Conservation (phyloP, 2,113 vertebrate genomes). For the Xenopus laevis region DNA sequence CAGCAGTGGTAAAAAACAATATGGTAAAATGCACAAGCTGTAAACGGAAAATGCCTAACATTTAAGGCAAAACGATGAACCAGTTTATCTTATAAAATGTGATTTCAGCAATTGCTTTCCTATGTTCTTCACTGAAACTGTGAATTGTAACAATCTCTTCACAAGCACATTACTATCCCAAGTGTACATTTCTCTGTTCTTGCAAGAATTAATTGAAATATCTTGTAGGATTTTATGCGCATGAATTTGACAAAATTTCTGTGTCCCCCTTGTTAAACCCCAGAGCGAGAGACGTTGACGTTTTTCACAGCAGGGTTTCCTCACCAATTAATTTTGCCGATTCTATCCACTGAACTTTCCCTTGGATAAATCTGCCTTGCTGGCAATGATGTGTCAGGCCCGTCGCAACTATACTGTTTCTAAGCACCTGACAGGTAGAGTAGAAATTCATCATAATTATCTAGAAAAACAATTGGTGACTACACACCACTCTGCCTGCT, state of each 20-base stretch:
- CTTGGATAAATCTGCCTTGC: slow-evolving; percentile 38
- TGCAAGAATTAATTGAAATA: slow-evolving; percentile 40
- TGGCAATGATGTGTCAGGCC: slow-evolving; percentile 40
- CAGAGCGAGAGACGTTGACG: slow-evolving; percentile 32
- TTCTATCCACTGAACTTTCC: slow-evolving; percentile 32
- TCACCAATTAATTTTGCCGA: slow-evolving; percentile 43
- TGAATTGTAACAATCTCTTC: slow-evolving; percentile 16
- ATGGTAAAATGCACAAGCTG: too few relatives aligned
- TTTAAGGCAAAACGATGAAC: too few relatives aligned
- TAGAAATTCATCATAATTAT: slow-evolving; percentile 38
- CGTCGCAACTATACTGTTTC: slow-evolving; percentile 36
- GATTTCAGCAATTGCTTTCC: not conserved
- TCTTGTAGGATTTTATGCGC: slow-evolving; percentile 37
- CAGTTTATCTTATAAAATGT: too few relatives aligned
- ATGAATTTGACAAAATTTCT: slow-evolving; percentile 42
- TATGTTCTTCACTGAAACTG: slow-evolving; percentile 7
- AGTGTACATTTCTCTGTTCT: slow-evolving; percentile 24
- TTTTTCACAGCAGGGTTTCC: slow-evolving; percentile 41
- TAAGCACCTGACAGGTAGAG: slow-evolving; percentile 37
- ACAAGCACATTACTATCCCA: slow-evolving; percentile 27
- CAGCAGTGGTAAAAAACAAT: too few relatives aligned
- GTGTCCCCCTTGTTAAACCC: slow-evolving; percentile 42
- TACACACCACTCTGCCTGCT: slow-evolving; percentile 31
- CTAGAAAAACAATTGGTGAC: slow-evolving; percentile 39
- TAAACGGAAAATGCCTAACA: too few relatives aligned